A percentile compares a stretch with the other conserved stretches of the same genome.
These are phyloP conservation scores for Lacerta viridis DNA, from an alignment of 2,797 vertebrate species.

Conservation along the genomic window DNA sequence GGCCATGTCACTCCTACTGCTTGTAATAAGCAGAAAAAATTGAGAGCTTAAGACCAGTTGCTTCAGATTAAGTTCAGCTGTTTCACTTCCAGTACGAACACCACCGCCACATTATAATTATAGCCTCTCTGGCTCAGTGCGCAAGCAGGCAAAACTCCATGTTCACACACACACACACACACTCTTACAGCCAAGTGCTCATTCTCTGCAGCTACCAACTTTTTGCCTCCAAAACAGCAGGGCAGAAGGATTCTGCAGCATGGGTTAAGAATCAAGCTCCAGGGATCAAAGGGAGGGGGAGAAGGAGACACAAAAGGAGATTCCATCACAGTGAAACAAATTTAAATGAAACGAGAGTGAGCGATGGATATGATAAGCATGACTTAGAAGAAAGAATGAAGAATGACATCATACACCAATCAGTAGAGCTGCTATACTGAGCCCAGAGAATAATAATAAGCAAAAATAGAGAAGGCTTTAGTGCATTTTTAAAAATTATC, in stretches of 20 bases:
- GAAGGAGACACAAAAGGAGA: constrained; percentile 23
- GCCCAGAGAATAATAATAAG: constrained; percentile 11
- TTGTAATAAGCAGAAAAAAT: constrained; percentile 40
- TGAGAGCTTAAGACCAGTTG: constrained; percentile 50
- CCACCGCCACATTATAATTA: constrained; percentile 46
- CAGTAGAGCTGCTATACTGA: constrained; percentile 32
- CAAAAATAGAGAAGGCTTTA: background rate
- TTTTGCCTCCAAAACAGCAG: constrained; percentile 33
- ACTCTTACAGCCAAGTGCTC: constrained; percentile 28
- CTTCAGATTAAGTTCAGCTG: constrained; percentile 70
- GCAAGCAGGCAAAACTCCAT: constrained; percentile 34
- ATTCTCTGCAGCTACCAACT: constrained; percentile 24
- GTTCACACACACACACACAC: background rate
- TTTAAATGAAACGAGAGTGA: constrained; percentile 24
- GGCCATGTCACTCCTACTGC: background rate
- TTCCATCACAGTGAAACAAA: constrained; percentile 37
- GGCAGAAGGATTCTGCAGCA: constrained; percentile 18
- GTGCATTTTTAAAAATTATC: background rate
- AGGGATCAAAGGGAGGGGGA: constrained; percentile 4
- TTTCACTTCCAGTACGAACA: constrained; percentile 59
- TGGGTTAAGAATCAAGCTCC: constrained; percentile 47
- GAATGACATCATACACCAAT: background rate
- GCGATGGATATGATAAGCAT: constrained; percentile 7
- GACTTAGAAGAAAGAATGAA: constrained; percentile 52
- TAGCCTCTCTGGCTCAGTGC: constrained; percentile 41